Evolutionary conservation across 1,140 invertebrate genomes (phyloP).

Genomic region (Drosophila virilis): DNA sequence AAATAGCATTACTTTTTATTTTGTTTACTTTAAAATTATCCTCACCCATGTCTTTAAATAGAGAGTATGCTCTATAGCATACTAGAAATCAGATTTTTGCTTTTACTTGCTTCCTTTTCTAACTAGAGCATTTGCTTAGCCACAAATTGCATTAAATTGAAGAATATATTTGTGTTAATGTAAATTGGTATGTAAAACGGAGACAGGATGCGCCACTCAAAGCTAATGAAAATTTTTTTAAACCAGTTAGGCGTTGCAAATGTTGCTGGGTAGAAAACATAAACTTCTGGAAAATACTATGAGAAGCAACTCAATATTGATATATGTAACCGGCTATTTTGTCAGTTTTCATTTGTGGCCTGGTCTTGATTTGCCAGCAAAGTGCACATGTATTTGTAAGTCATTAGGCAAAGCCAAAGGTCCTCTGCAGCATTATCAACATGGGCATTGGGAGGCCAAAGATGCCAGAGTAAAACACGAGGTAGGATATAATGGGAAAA

Average conservation of each 20-base stretch:
- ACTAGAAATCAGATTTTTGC: too few relatives aligned
- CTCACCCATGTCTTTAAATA: too few relatives aligned
- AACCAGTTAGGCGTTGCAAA: not conserved
- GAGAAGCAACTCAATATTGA: constrained; percentile 8
- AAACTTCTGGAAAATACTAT: constrained; percentile 1
- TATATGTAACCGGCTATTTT: constrained; percentile 2
- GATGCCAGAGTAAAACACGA: constrained; percentile 24
- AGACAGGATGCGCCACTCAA: constrained; percentile 2
- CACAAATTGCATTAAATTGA: not conserved
- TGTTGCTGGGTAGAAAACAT: not conserved
- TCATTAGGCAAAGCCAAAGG: constrained; percentile 58
- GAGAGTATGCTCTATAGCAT: too few relatives aligned
- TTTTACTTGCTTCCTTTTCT: not conserved
- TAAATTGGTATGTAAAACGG: constrained; percentile 8
- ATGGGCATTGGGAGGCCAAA: constrained; percentile 28
- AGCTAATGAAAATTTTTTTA: not conserved
- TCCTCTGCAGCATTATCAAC: constrained; percentile 48
- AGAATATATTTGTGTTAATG: not conserved
- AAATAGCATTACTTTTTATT: too few relatives aligned
- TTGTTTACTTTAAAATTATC: too few relatives aligned
- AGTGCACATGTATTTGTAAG: constrained; percentile 50
- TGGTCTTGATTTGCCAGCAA: constrained; percentile 29
- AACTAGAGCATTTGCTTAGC: not conserved
- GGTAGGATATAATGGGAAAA: constrained; percentile 6
- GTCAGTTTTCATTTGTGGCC: constrained; percentile 39